These are phyloP conservation scores for Ctenosaura bakeri DNA, from an alignment of 2,797 vertebrate species.

Conservation along the genomic window DNA sequence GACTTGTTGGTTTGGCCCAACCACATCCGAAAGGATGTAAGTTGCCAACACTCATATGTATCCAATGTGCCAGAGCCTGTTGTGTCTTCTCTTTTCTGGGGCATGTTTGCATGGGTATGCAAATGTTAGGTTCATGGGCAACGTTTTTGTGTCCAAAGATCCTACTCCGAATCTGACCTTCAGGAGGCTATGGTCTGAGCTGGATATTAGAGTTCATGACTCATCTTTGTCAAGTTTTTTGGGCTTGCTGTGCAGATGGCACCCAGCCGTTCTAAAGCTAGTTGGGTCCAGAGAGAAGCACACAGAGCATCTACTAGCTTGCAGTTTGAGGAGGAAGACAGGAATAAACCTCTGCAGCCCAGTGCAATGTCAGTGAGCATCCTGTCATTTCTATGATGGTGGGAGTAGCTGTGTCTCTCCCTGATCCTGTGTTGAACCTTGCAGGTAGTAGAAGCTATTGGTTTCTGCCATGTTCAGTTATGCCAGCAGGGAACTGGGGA, in stretches of 20 bases:
- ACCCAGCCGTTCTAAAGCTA: not conserved
- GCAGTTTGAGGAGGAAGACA: not conserved
- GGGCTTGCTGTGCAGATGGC: no score
- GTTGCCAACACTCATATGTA: not conserved
- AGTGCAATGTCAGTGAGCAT: not conserved
- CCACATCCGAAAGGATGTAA: not conserved
- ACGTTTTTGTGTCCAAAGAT: not conserved
- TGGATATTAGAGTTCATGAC: not conserved
- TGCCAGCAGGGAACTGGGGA: not conserved
- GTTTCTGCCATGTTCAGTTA: no score
- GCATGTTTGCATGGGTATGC: no score
- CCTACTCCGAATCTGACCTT: not conserved
- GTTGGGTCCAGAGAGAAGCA: no score
- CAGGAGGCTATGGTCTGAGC: not conserved
- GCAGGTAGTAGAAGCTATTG: not conserved
- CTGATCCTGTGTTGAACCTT: not conserved
- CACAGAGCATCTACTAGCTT: not conserved
- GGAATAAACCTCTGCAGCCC: not conserved
- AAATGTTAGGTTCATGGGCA: not conserved
- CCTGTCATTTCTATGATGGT: not conserved
- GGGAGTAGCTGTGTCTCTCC: not conserved
- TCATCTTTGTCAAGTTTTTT: not conserved
- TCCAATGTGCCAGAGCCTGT: not conserved
- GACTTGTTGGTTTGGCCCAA: not conserved
- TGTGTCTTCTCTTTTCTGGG: not conserved